These are phyloP conservation scores for Seriola dumerili DNA, from an alignment of 2,113 vertebrate species.

Conservation along the genomic window DNA sequence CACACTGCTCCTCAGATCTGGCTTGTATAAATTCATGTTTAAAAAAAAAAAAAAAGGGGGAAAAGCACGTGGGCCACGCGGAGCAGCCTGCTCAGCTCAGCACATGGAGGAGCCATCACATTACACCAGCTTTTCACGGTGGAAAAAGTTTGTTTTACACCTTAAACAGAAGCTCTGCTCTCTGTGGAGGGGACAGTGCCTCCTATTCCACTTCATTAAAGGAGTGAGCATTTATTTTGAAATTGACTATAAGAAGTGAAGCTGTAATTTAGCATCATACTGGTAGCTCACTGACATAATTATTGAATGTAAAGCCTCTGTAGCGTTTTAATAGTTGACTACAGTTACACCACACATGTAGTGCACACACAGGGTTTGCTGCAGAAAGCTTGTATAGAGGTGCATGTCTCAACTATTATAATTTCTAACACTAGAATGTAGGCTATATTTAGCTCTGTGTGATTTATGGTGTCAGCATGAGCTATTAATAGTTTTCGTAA, in stretches of 20 bases:
- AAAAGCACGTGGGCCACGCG: background rate
- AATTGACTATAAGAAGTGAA: background rate
- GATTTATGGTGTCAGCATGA: background rate
- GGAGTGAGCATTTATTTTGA: background rate
- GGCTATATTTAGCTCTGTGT: background rate
- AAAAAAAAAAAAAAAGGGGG: background rate
- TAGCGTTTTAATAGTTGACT: background rate
- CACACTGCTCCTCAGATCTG: background rate
- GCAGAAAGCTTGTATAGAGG: background rate
- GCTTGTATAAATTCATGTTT: background rate
- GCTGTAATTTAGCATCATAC: background rate
- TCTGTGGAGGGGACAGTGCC: background rate
- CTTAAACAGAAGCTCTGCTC: slow-evolving; percentile 6
- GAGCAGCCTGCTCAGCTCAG: background rate
- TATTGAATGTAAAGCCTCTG: background rate
- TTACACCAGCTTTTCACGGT: background rate
- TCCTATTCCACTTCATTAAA: background rate
- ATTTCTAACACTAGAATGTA: background rate
- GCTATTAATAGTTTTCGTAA: too few relatives aligned
- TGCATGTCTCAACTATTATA: background rate
- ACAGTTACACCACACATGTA: background rate
- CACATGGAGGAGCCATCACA: slow-evolving; percentile 9
- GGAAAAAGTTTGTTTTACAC: slow-evolving; percentile 29
- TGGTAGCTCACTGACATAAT: background rate
- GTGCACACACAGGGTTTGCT: background rate